Conservation (phyloP, 2,113 vertebrate species). For the Ceuthmochares aereus region DNA sequence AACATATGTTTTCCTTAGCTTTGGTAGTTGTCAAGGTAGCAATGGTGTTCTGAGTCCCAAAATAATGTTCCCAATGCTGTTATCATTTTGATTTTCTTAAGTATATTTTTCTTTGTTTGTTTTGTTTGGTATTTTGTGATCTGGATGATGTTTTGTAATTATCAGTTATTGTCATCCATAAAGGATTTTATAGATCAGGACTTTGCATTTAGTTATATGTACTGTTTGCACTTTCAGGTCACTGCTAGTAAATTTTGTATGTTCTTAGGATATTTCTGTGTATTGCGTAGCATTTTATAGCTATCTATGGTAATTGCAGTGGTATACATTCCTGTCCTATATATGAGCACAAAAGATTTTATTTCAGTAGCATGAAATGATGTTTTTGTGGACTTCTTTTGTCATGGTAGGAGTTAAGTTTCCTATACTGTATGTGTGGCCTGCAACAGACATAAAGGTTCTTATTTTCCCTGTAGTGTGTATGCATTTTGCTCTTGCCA, state of each 20-base stretch:
- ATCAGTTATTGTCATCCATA: conserved; percentile 36
- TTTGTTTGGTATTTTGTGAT: conserved; percentile 51
- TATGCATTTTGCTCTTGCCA: conserved; percentile 5
- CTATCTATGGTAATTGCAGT: conserved; percentile 45
- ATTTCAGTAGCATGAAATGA: conserved; percentile 21
- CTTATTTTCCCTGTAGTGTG: neutral
- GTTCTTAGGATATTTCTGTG: conserved; percentile 36
- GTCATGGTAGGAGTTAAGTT: conserved; percentile 40
- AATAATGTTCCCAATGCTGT: conserved; percentile 47
- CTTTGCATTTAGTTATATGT: conserved; percentile 50
- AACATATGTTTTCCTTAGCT: conserved; percentile 23
- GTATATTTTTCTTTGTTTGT: neutral
- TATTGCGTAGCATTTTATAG: neutral
- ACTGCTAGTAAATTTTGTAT: conserved; percentile 59
- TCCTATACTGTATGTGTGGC: neutral
- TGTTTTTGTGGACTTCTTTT: conserved; percentile 54
- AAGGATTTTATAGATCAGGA: conserved; percentile 56
- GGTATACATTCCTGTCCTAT: conserved; percentile 33
- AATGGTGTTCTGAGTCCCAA: conserved; percentile 51
- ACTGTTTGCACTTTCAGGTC: conserved; percentile 64
- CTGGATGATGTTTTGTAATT: conserved; percentile 30
- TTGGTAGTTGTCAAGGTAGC: conserved; percentile 45
- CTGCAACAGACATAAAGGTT: conserved; percentile 39
- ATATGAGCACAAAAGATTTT: conserved; percentile 21
- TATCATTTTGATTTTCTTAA: neutral